Conservation (phyloP, 2,113 vertebrate genomes). For the Salvelinus fontinalis region DNA sequence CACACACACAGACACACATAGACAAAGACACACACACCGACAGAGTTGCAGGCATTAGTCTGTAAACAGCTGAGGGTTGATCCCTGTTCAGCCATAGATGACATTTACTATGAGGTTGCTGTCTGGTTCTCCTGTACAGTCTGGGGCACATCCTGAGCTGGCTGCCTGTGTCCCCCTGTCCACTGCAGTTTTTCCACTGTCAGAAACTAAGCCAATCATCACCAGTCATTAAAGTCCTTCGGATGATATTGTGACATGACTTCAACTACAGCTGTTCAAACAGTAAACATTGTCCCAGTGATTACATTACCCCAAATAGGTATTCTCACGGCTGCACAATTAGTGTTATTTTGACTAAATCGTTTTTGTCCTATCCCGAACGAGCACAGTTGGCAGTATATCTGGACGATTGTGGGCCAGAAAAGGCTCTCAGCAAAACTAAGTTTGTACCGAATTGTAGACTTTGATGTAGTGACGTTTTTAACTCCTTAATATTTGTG, state of each 20-base stretch:
- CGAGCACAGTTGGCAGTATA: slow-evolving; percentile 9
- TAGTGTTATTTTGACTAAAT: neutral
- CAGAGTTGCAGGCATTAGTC: neutral
- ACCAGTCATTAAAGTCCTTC: no score
- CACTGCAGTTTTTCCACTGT: neutral
- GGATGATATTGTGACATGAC: neutral
- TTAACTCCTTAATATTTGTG: neutral
- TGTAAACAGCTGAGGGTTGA: neutral
- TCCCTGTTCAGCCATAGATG: neutral
- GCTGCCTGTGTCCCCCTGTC: neutral
- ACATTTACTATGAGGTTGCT: neutral
- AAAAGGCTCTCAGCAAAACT: slow-evolving; percentile 4
- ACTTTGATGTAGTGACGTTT: neutral
- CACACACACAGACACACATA: no score
- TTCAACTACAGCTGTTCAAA: neutral
- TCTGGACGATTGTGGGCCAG: slow-evolving; percentile 12
- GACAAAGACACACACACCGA: no score
- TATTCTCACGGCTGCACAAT: neutral
- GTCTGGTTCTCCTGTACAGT: neutral
- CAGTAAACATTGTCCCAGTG: neutral
- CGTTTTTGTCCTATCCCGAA: no score
- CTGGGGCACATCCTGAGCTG: neutral
- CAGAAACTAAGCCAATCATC: no score
- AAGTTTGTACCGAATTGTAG: slow-evolving; percentile 4
- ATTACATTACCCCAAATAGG: neutral